These are phyloP conservation scores for Mungos mungo DNA, from an alignment of 2,113 vertebrate genomes.

Conservation along the genomic window DNA sequence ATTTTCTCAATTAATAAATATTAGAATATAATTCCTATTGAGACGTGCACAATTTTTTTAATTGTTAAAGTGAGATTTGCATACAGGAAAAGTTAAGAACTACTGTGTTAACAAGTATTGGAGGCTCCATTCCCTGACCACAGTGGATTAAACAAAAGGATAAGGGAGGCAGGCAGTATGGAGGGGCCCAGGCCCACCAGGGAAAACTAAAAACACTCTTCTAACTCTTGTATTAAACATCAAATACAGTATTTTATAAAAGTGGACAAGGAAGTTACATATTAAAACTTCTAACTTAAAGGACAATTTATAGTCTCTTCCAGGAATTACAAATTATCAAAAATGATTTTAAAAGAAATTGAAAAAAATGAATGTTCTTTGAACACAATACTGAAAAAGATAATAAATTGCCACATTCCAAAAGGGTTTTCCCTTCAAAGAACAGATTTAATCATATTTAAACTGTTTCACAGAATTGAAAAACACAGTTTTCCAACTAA, in stretches of 20 bases:
- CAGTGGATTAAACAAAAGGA: neutral
- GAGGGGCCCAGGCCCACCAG: neutral
- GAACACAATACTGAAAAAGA: neutral
- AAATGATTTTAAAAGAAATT: constrained; percentile 28
- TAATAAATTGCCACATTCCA: neutral
- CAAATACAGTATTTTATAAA: neutral
- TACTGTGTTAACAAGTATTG: neutral
- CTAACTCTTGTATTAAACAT: neutral
- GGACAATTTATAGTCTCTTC: neutral
- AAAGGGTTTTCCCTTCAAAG: neutral
- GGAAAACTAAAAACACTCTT: neutral
- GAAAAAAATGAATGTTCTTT: neutral
- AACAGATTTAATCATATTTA: neutral
- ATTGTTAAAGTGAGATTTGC: neutral
- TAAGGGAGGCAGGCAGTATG: too few relatives aligned
- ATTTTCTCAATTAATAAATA: neutral
- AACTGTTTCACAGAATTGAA: neutral
- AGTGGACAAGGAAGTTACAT: neutral
- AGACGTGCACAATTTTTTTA: neutral
- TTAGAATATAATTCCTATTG: neutral
- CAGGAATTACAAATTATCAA: neutral
- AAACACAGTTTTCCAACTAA: neutral
- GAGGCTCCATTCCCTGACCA: neutral
- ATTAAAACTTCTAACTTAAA: neutral
- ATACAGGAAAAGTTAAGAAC: neutral